Base-by-base conservation (phyloP, 2,113 vertebrate genomes). In the Myxocyprinus asiaticus region DNA sequence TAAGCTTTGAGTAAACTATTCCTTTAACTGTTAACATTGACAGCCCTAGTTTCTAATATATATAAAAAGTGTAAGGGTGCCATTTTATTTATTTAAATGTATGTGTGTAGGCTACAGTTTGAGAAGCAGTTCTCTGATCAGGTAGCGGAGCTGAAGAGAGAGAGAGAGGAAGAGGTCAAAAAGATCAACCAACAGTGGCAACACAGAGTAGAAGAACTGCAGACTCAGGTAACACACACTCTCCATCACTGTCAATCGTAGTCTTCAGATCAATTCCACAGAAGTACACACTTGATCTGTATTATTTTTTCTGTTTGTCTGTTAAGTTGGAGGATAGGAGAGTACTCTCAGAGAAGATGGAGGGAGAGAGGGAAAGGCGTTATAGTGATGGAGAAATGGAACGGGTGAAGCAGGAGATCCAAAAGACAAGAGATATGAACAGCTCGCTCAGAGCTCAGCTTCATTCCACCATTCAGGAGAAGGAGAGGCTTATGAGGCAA, bases 351-450 rank as follows among this genome's bases (percentile, higher is more conserved):
- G 70, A 79, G 85, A 76, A 73, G 61, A 90, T 91, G 71, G 87
- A 88, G 80, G 78, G 80, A 9, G 75, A 84, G 4, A 90, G 89
- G 80, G 93, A 94, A 7, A 89, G 88, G 55, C 86, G 90, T 53
- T 92, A 93, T 11, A 88, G 90, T 3, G 90, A 88, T 77, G 90
- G 87, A 2, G 95, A 97, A 85, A 92, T 93, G 86, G 93, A 95
- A 80, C 91, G 85, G 76, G 91, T 96, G 88, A 91, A 90, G 87
- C 93, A 88, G 44, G 91, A 95, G 86, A 93, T 96, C 78, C 92
- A 95, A 85, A 94, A 95, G 7, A 92, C 86, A 9, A 85, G 89
- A 69, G 93, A 94, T 85, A 94, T 95, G 87, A 95, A 93, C 86
- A 93, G 92, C 86, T 92, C 93, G 11, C 82, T 90, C 76, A 92